These are phyloP conservation scores for Eumeta japonica DNA, from an alignment of 1,140 invertebrate genomes.

Conservation along the genomic window DNA sequence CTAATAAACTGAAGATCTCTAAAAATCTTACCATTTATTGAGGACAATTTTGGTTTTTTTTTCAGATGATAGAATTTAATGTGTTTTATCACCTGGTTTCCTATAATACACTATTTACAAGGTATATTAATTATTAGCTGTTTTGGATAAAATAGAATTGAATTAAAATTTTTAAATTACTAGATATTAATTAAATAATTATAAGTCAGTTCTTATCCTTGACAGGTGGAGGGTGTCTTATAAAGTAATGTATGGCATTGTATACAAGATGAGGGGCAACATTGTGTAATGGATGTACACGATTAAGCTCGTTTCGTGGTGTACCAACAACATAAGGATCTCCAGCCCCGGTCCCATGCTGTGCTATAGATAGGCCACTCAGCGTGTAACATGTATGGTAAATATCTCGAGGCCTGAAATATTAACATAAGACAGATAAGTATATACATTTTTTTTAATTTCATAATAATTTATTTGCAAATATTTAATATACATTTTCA, in stretches of 20 bases:
- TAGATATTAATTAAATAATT: too few species aligned
- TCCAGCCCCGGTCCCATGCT: conserved; percentile 71
- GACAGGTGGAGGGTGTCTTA: conserved; percentile 39
- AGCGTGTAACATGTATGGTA: conserved; percentile 97
- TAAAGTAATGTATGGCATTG: conserved; percentile 49
- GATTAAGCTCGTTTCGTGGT: conserved; percentile 43
- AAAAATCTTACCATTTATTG: too few species aligned
- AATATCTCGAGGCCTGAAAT: conserved; percentile 77
- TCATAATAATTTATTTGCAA: conserved; percentile 4
- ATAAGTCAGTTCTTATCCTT: too few species aligned
- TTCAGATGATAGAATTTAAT: too few species aligned
- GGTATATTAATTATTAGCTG: too few species aligned
- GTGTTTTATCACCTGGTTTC: too few species aligned
- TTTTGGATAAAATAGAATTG: too few species aligned
- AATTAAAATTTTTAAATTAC: too few species aligned
- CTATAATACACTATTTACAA: too few species aligned
- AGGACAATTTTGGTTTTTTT: too few species aligned
- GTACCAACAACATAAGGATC: conserved; percentile 39
- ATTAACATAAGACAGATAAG: too few species aligned
- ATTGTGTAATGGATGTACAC: conserved; percentile 50
- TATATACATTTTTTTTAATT: conserved; percentile 11
- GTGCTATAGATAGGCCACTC: conserved; percentile 91
- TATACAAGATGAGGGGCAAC: conserved; percentile 50
- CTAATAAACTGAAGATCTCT: too few species aligned
- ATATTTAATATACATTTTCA: conserved; percentile 1